Percentiles rank a stretch among this genome's conserved stretches.
Evolutionary conservation across 2,888 invertebrate genomes (phyloP).

Genomic region (Euzetes globulus): DNA sequence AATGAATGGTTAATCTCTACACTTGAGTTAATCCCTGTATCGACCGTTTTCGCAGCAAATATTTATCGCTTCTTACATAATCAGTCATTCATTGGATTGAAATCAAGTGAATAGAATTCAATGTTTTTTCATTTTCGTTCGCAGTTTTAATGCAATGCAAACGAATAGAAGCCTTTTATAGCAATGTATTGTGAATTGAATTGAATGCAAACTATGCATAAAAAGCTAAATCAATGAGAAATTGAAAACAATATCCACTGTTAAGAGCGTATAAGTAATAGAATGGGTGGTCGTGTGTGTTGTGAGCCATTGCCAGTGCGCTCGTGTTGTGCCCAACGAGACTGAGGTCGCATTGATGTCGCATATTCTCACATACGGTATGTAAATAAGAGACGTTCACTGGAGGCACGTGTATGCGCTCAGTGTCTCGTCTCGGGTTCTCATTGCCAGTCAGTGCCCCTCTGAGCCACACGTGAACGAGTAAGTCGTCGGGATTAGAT

Average conservation of each 20-base stretch:
- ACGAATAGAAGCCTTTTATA: slow-evolving; percentile 11
- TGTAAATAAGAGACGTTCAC: slow-evolving; percentile 29
- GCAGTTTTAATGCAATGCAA: not conserved
- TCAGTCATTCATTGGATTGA: slow-evolving; percentile 3
- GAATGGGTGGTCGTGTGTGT: not conserved
- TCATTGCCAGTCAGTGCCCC: slow-evolving; percentile 11
- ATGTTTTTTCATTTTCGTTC: not conserved
- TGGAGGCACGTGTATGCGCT: slow-evolving; percentile 18
- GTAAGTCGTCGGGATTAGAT: slow-evolving; percentile 18
- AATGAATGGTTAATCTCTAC: no score
- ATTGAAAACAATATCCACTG: slow-evolving; percentile 11
- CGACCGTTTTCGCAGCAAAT: not conserved
- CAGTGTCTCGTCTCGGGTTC: not conserved
- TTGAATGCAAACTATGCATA: not conserved
- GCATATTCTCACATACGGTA: slow-evolving; percentile 26
- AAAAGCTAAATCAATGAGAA: not conserved
- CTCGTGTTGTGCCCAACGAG: not conserved
- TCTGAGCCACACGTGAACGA: slow-evolving; percentile 28
- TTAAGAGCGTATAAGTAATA: not conserved
- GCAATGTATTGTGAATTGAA: not conserved
- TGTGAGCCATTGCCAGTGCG: not conserved
- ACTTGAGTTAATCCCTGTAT: not conserved
- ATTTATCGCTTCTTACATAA: not conserved
- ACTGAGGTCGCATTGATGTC: slow-evolving; percentile 24
- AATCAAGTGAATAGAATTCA: not conserved